phyloP scores from a whole-genome alignment of 1,140 invertebrate genomes.

The Antheraea pernyi region DNA sequence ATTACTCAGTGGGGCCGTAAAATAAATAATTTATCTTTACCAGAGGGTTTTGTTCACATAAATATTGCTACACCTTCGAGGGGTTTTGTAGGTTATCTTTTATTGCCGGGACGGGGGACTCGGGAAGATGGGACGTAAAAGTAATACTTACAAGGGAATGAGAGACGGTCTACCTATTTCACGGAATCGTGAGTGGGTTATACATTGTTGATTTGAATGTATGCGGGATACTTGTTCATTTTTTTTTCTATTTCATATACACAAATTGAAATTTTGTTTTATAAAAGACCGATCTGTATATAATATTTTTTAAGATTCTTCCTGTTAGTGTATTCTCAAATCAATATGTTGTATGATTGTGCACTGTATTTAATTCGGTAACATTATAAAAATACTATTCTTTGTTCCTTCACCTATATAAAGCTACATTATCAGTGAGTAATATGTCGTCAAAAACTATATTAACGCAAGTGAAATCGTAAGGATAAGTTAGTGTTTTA shows the following conservation, averaged over 20 bases:
- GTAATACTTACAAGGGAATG: slow-evolving; percentile 20
- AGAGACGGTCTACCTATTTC: slow-evolving; percentile 34
- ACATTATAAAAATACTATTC: too few species aligned
- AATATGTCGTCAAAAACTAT: too few species aligned
- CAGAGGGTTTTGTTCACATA: slow-evolving; percentile 36
- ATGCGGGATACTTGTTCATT: slow-evolving; percentile 6
- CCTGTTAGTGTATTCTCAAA: too few species aligned
- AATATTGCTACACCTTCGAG: slow-evolving; percentile 44
- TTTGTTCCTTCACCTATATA: too few species aligned
- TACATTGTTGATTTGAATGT: slow-evolving; percentile 7
- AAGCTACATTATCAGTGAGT: too few species aligned
- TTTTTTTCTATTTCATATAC: not conserved
- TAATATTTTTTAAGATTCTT: too few species aligned
- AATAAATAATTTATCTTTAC: slow-evolving; percentile 57
- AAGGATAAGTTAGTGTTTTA: too few species aligned
- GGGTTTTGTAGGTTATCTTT: slow-evolving; percentile 40
- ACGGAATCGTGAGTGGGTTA: slow-evolving; percentile 12
- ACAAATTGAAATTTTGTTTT: too few species aligned
- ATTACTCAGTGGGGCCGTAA: slow-evolving; percentile 58
- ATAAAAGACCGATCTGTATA: too few species aligned
- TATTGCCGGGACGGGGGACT: slow-evolving; percentile 33
- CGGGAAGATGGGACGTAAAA: slow-evolving; percentile 23
- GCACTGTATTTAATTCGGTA: too few species aligned
- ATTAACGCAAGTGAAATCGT: too few species aligned
- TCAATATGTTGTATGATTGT: too few species aligned